Base-by-base conservation (phyloP, 2,797 vertebrate species). In the Chlorospingus semifuscus region DNA sequence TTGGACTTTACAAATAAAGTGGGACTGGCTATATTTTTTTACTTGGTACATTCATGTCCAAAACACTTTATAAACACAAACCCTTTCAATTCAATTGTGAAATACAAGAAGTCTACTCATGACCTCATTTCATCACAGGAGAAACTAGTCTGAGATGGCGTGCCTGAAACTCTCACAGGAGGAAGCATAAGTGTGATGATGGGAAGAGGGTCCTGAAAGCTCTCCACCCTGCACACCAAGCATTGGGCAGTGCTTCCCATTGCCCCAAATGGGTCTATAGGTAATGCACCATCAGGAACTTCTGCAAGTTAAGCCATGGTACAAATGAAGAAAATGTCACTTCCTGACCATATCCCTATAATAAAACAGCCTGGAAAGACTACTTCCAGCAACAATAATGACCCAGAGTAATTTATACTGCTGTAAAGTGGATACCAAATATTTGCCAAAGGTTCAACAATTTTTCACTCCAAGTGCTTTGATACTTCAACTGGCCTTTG, bases 391-490 rank as follows among this genome's bases (percentile, higher is more conserved):
- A 60, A 55, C 61, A 90, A 22, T 18, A 93, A 94, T 60, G 46
- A 87, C 44, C 12, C 26, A 53, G 41, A 70, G 39, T 42, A 66
- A 84, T 50, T 95, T 85, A 57, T 89, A 83, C 44, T 26, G 22
- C 65, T 69, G 3, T 56, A 83, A 90, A 82, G 52, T 50, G 24
- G 37, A 84, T 90, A 37, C 21, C 16, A 83, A 83, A 70, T 74
- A 9, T 87, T 95, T 94, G 83, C 95, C 94, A 96, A 63, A 95
- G 96, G 91, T 96, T 97, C 15, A 9, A 81, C 10, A 13, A 46
- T 46, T 91, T 91, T 85, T 53, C 60, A 95, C 97, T 91, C 27
- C 2, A 15, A 77, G 11, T 52, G 37, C 80, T 83, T 90, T 75
- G 44, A 15, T 80, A 77, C 52, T 95, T 91, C 65, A 89, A 64